phyloP scores from a whole-genome alignment of 2,888 invertebrate species.

The Pyrrhia umbra region DNA sequence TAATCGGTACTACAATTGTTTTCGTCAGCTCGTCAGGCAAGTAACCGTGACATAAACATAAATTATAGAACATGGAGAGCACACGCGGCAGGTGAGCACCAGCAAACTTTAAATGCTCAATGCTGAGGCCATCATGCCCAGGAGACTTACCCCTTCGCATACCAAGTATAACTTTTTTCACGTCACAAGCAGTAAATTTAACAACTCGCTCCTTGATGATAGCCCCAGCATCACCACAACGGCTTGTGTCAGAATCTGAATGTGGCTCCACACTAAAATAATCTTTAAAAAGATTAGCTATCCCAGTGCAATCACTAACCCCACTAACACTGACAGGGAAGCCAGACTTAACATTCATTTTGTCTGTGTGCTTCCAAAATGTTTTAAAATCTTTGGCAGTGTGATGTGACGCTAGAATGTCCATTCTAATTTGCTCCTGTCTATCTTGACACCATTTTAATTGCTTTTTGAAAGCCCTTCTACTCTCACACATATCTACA shows the following conservation, averaged over 20 bases:
- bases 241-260: neutral
- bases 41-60: no score
- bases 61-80: no score
- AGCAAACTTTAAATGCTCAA: neutral
- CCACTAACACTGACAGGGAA: neutral
- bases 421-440: no score
- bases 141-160: neutral
- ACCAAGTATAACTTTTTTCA: neutral
- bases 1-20: no score
- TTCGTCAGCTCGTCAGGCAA: no score
- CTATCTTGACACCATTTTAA: neutral
- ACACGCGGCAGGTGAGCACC: neutral
- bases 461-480: neutral
- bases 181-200: neutral
- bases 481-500: neutral
- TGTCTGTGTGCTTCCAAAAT: no score
- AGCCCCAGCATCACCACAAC: neutral
- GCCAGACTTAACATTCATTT: neutral
- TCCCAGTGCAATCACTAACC: neutral
- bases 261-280: neutral
- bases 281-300: neutral
- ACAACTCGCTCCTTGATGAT: neutral
- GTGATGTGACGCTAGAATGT: no score
- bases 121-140: neutral
- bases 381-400: no score